phyloP scores from a whole-genome alignment of 2,888 invertebrate genomes.

The Mesorhabditis belari region DNA sequence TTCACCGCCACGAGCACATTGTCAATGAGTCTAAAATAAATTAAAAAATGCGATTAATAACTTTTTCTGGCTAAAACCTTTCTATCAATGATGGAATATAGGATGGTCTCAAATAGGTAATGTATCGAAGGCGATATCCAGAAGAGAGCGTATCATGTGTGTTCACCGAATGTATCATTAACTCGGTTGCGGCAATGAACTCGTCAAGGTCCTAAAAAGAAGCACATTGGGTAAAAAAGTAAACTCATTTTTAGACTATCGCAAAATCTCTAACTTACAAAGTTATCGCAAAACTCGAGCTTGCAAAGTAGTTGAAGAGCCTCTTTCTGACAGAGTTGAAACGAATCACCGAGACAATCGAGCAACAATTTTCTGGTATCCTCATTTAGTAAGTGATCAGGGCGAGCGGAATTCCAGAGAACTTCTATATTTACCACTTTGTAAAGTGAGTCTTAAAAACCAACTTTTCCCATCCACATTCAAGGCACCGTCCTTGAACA shows the following conservation, averaged over 20 bases:
- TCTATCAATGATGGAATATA: not conserved
- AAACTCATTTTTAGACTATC: constrained; percentile 2
- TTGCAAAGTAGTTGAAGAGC: constrained; percentile 11
- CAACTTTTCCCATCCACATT: constrained; percentile 12
- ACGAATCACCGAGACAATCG: constrained; percentile 25
- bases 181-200: not conserved
- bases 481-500: constrained; percentile 14
- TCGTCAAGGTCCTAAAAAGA: not conserved
- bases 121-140: constrained; percentile 9
- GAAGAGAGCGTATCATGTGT: constrained; percentile 10
- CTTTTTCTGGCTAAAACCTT: not conserved
- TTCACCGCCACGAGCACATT: not conserved
- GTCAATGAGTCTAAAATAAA: not conserved
- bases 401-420: not conserved
- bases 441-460: not conserved
- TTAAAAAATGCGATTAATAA: not conserved
- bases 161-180: constrained; percentile 1
- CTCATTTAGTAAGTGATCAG: constrained; percentile 12
- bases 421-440: not conserved
- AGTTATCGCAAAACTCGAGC: constrained; percentile 10
- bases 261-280: not conserved
- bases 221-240: not conserved
- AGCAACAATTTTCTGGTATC: constrained; percentile 10
- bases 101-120: not conserved
- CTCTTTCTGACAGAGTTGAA: constrained; percentile 17